Conservation (phyloP, 2,888 invertebrate species). For the Lasioglossum leucozonium region DNA sequence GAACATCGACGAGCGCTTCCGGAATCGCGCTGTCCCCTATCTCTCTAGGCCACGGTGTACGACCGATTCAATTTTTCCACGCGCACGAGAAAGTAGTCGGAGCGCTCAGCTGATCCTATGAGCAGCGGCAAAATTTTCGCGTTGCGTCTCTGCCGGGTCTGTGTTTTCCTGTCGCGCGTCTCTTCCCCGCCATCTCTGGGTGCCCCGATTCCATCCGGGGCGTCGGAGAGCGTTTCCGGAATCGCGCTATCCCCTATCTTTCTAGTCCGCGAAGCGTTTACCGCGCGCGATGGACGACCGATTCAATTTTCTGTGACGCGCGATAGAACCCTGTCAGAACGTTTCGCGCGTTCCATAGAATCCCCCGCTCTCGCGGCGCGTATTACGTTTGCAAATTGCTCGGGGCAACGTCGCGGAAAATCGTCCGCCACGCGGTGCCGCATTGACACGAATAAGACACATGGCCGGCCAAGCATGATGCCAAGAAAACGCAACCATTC, state of each 20-base stretch:
- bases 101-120: no score
- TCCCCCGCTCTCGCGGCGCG: no score
- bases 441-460: constrained; percentile 61
- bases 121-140: background rate
- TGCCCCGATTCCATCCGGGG: background rate
- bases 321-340: constrained; percentile 33
- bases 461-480: constrained; percentile 52
- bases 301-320: constrained; percentile 20
- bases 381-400: constrained; percentile 49
- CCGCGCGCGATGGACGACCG: constrained; percentile 20
- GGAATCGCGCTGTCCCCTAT: background rate
- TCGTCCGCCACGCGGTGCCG: constrained; percentile 45
- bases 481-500: constrained; percentile 44
- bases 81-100: constrained; percentile 11
- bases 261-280: constrained; percentile 33
- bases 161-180: background rate
- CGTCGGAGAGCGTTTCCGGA: background rate
- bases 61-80: constrained; percentile 9
- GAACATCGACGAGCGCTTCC: constrained; percentile 28
- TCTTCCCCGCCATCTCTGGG: background rate
- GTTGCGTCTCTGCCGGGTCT: background rate
- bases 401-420: constrained; percentile 52
- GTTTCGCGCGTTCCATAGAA: constrained; percentile 32
- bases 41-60: constrained; percentile 20
- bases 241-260: constrained; percentile 8